Conservation (phyloP, 2,797 vertebrate species). For the Rhabdophis nuchalis region DNA sequence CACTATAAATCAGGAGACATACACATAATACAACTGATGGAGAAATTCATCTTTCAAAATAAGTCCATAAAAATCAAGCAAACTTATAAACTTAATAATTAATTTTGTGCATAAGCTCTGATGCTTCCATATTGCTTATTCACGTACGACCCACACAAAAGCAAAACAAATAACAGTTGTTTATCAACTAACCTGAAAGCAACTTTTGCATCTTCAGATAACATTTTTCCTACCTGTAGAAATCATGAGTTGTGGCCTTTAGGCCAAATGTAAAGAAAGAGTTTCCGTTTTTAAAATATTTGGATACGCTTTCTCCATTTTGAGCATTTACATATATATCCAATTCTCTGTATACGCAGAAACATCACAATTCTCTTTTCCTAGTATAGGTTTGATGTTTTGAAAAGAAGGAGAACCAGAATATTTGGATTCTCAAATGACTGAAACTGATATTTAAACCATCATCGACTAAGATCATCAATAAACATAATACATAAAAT, state of each 20-base stretch:
- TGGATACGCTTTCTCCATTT: background rate
- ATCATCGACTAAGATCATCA: background rate
- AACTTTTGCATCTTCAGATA: background rate
- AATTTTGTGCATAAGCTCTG: background rate
- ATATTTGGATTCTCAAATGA: background rate
- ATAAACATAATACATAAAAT: background rate
- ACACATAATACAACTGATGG: background rate
- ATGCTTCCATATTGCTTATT: background rate
- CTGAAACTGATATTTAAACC: background rate
- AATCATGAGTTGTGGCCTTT: background rate
- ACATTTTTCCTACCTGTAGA: background rate
- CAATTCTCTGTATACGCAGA: background rate
- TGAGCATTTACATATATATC: background rate
- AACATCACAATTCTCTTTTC: constrained; percentile 13
- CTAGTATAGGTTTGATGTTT: background rate
- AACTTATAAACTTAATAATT: background rate
- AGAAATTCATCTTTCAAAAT: background rate
- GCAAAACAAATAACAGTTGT: background rate
- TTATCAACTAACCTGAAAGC: background rate
- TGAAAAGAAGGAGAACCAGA: background rate
- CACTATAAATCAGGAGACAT: background rate
- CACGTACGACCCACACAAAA: background rate
- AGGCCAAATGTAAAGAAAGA: background rate
- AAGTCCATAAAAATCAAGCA: background rate
- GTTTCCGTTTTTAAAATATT: background rate